phyloP scores from a whole-genome alignment of 2,113 vertebrate genomes.

The Phylloscopus trochilus region DNA sequence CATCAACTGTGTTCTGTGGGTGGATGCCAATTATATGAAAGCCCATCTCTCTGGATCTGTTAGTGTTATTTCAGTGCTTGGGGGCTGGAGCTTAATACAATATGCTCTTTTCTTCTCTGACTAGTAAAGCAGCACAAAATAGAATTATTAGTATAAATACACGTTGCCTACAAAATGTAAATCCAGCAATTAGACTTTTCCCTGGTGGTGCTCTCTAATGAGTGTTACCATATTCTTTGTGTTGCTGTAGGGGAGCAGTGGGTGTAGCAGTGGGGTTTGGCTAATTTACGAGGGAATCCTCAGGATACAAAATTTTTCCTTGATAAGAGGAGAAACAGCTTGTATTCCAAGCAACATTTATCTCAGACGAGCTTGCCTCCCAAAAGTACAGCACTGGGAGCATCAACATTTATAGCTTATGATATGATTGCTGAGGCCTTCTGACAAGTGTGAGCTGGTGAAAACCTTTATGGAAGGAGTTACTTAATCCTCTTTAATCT shows the following conservation, averaged over 20 bases:
- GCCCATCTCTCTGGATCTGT: constrained; percentile 50
- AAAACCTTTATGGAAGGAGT: not conserved
- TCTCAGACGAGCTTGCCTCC: constrained; percentile 4
- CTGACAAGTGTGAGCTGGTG: not conserved
- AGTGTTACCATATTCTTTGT: constrained; percentile 57
- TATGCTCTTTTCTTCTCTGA: constrained; percentile 66
- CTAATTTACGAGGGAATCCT: constrained; percentile 59
- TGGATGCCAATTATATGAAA: constrained; percentile 67
- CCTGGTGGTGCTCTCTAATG: constrained; percentile 45
- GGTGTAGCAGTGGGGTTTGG: constrained; percentile 30
- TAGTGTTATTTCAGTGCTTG: constrained; percentile 43
- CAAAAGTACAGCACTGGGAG: not conserved
- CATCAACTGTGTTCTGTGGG: constrained; percentile 38
- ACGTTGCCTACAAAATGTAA: constrained; percentile 68
- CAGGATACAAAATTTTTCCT: constrained; percentile 45
- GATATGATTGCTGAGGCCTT: not conserved
- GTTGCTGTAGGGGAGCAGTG: constrained; percentile 65
- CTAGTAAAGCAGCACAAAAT: constrained; percentile 58
- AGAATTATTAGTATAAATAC: constrained; percentile 70
- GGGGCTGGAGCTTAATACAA: constrained; percentile 61
- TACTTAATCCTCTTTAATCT: not conserved
- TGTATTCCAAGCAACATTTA: constrained; percentile 35
- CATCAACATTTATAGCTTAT: not conserved
- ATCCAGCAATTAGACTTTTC: constrained; percentile 67
- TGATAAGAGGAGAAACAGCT: constrained; percentile 40